Percentiles rank a stretch among this genome's conserved stretches.
phyloP scores from a whole-genome alignment of 1,140 invertebrate genomes.

The Aradophagus sp. region DNA sequence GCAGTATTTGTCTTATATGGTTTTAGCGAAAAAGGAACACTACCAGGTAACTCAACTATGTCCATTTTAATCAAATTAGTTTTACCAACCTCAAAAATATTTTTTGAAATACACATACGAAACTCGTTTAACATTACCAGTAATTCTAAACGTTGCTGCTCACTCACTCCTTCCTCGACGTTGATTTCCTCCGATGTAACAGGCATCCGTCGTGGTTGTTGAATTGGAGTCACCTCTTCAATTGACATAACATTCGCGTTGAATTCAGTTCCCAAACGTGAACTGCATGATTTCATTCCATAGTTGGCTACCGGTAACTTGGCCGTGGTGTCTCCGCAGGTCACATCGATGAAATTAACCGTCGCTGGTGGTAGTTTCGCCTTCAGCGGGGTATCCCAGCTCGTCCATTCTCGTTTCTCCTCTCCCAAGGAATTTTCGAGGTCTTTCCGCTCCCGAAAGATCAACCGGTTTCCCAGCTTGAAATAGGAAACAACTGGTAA shows the following conservation, averaged over 20 bases:
- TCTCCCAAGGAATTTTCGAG: neutral
- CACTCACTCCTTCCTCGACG: neutral
- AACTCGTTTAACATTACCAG: constrained; percentile 4
- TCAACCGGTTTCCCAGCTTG: constrained; percentile 11
- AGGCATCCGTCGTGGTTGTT: neutral
- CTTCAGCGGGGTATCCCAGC: too few relatives aligned
- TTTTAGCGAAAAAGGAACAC: constrained; percentile 6
- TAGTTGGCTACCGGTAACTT: too few relatives aligned
- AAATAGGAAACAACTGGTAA: constrained; percentile 1
- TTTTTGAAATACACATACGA: neutral
- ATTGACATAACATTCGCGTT: neutral
- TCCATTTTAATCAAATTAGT: constrained; percentile 27
- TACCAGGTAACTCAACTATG: constrained; percentile 13
- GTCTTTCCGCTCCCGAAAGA: constrained; percentile 1
- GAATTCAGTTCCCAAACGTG: too few relatives aligned
- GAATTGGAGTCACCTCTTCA: neutral
- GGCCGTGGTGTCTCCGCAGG: too few relatives aligned
- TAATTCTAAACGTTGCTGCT: constrained; percentile 1
- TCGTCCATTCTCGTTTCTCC: too few relatives aligned
- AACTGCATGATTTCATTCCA: too few relatives aligned
- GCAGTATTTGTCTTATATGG: constrained; percentile 6
- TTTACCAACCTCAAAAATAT: constrained; percentile 8
- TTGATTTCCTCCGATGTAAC: constrained; percentile 2
- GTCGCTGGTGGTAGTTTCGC: too few relatives aligned
- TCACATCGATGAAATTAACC: too few relatives aligned